phyloP scores from a whole-genome alignment of 2,797 vertebrate genomes.

The Leptoclinus maculatus region DNA sequence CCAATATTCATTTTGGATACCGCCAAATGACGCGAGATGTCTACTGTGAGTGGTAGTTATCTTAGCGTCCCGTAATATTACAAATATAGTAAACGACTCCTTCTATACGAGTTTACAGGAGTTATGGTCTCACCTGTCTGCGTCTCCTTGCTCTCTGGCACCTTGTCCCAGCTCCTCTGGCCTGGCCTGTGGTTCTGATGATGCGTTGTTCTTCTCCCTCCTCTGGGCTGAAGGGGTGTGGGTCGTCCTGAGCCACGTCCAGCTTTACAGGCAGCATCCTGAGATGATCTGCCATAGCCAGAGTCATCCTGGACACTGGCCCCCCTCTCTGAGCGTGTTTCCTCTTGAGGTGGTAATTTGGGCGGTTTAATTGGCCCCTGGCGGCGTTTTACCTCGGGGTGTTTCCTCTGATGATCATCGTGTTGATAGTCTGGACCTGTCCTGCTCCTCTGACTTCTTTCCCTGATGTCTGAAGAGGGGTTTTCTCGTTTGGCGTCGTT shows the following conservation, averaged over 20 bases:
- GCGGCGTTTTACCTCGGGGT: constrained; percentile 61
- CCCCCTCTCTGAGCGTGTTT: constrained; percentile 49
- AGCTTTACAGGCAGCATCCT: constrained; percentile 64
- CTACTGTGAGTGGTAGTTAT: background rate
- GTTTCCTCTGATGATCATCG: constrained; percentile 55
- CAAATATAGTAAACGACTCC: background rate
- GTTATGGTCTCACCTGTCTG: constrained; percentile 89
- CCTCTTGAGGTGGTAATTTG: constrained; percentile 51
- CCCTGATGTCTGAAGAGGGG: constrained; percentile 30
- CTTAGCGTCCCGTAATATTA: background rate
- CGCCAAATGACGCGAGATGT: background rate
- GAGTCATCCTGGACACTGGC: constrained; percentile 32
- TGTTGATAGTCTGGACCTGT: constrained; percentile 48
- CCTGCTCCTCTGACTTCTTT: constrained; percentile 55
- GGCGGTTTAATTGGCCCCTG: constrained; percentile 84
- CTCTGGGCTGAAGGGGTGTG: constrained; percentile 77
- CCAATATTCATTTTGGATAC: background rate
- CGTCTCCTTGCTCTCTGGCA: constrained; percentile 95
- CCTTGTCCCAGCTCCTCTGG: constrained; percentile 85
- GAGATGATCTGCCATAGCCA: constrained; percentile 2
- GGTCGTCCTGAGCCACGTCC: constrained; percentile 79
- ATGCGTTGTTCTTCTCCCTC: constrained; percentile 77
- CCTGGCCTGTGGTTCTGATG: constrained; percentile 80
- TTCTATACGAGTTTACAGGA: background rate
- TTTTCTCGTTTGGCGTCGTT: constrained; percentile 49